Evolutionary conservation across 2,888 invertebrate genomes (phyloP).

Genomic region (Lasioglossum vierecki): DNA sequence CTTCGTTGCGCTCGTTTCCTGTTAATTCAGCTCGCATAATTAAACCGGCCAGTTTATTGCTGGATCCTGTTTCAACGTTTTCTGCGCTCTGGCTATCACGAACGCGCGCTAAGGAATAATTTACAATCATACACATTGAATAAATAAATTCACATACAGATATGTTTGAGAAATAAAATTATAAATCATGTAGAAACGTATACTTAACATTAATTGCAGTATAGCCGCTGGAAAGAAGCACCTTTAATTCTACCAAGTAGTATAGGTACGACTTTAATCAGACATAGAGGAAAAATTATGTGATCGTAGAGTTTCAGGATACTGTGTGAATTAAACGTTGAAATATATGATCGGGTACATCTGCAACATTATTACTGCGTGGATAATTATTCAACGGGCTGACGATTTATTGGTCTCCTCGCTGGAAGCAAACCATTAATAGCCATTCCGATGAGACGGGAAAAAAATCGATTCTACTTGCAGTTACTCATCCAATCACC

Average conservation of each 20-base stretch:
- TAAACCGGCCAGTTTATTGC: conserved; percentile 2
- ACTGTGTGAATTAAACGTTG: neutral
- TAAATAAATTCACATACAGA: neutral
- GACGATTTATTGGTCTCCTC: neutral
- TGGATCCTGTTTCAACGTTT: neutral
- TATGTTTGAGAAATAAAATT: neutral
- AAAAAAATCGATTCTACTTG: conserved; percentile 19
- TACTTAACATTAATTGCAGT: neutral
- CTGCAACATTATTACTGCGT: neutral
- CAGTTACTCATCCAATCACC: conserved; percentile 30
- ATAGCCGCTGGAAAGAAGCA: neutral
- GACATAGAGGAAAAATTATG: neutral
- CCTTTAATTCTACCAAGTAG: neutral
- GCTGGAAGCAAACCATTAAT: neutral
- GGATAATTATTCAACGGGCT: neutral
- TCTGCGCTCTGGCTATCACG: neutral
- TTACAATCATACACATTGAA: neutral
- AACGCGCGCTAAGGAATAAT: neutral
- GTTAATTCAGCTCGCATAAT: conserved; percentile 6
- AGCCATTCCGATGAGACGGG: neutral
- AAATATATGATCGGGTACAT: neutral
- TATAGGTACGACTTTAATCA: neutral
- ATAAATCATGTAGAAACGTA: neutral
- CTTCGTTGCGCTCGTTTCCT: conserved; percentile 30
- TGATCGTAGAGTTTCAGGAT: neutral